Percentiles rank a stretch among this genome's conserved stretches.
These are phyloP conservation scores for Diploptera punctata DNA, from an alignment of 2,888 invertebrate genomes.

Conservation along the genomic window DNA sequence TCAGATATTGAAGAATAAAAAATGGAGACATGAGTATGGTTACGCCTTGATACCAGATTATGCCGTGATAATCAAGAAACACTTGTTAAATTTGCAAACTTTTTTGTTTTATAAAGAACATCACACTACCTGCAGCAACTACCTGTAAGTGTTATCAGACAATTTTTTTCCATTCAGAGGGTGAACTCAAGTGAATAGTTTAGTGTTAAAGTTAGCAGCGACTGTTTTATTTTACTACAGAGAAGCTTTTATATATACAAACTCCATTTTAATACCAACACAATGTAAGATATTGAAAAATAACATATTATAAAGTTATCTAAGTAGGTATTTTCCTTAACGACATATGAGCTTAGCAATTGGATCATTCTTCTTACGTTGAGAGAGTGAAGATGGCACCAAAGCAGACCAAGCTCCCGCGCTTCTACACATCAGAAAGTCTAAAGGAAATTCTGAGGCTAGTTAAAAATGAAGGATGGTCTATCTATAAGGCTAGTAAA, in stretches of 20 bases:
- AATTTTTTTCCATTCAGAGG: background rate
- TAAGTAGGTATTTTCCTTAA: background rate
- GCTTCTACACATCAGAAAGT: conserved; percentile 7
- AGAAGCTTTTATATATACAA: background rate
- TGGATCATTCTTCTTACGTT: conserved; percentile 10
- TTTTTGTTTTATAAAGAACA: too few species aligned
- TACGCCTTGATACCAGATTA: too few species aligned
- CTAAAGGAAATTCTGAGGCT: background rate
- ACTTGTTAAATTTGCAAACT: too few species aligned
- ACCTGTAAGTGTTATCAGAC: background rate
- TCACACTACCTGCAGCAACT: background rate
- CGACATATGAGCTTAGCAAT: background rate
- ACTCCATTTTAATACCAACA: too few species aligned
- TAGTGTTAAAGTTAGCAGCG: background rate
- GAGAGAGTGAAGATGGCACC: background rate
- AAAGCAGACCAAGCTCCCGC: background rate
- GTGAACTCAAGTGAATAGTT: background rate
- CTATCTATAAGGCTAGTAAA: conserved; percentile 8
- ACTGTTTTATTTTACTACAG: background rate
- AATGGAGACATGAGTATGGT: too few species aligned
- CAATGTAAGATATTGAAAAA: background rate
- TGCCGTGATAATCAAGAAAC: too few species aligned
- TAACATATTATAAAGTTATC: background rate
- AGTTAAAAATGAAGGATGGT: conserved; percentile 6
- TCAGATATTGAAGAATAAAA: too few species aligned